phyloP scores from a whole-genome alignment of 2,888 invertebrate genomes.

The Teleogryllus oceanicus region DNA sequence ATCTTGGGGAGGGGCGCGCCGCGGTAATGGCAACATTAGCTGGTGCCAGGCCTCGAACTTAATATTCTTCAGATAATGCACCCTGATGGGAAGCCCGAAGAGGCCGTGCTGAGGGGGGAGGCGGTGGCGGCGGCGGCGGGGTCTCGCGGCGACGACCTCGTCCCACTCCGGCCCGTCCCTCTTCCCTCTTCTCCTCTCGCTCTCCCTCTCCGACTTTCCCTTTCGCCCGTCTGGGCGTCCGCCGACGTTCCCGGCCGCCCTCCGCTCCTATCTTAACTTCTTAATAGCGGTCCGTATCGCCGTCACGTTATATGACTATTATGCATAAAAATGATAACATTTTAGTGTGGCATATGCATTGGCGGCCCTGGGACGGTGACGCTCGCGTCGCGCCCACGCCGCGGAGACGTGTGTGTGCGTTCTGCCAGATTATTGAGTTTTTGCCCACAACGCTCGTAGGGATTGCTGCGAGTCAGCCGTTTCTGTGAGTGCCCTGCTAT shows the following conservation, averaged over 20 bases:
- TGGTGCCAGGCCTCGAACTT: neutral
- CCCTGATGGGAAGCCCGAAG: neutral
- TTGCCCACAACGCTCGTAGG: too few relatives aligned
- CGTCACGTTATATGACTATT: neutral
- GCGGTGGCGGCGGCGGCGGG: too few relatives aligned
- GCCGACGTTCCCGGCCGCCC: too few relatives aligned
- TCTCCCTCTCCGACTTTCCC: neutral
- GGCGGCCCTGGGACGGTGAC: neutral
- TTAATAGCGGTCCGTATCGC: neutral
- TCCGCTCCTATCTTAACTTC: neutral
- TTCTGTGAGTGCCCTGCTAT: too few relatives aligned
- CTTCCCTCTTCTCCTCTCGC: neutral
- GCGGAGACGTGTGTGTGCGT: too few relatives aligned
- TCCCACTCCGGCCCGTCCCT: too few relatives aligned
- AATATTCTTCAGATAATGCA: constrained; percentile 1
- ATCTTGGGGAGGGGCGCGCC: too few relatives aligned
- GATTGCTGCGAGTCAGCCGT: too few relatives aligned
- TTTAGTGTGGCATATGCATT: neutral
- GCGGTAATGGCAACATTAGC: neutral
- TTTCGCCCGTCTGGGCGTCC: neutral
- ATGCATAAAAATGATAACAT: neutral
- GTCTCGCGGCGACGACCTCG: too few relatives aligned
- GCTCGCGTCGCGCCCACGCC: too few relatives aligned
- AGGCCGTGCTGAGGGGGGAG: too few relatives aligned
- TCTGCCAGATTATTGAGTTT: too few relatives aligned